A percentile compares a stretch with the other conserved stretches of the same genome.
These are phyloP conservation scores for Pseudochirops corinnae DNA, from an alignment of 2,797 vertebrate species.

Conservation along the genomic window DNA sequence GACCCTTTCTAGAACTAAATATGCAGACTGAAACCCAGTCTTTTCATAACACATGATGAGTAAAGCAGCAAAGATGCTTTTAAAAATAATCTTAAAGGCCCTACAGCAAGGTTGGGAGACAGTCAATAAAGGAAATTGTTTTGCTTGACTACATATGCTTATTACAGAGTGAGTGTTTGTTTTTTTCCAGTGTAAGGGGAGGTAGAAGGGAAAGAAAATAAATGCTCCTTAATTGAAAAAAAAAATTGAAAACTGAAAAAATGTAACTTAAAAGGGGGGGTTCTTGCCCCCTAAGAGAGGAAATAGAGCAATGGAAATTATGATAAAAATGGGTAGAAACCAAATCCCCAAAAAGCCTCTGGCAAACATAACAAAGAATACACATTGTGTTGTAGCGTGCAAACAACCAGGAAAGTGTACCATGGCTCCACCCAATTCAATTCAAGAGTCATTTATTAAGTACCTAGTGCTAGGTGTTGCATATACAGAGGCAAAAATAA, in stretches of 20 bases:
- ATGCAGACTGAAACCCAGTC: constrained; percentile 24
- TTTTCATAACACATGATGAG: constrained; percentile 61
- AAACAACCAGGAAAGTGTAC: background rate
- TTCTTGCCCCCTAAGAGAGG: background rate
- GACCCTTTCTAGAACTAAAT: background rate
- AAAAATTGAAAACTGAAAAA: too few species aligned
- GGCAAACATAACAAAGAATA: background rate
- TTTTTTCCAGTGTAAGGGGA: background rate
- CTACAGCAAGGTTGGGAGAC: constrained; percentile 48
- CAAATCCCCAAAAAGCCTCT: background rate
- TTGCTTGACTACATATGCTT: background rate
- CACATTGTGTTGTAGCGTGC: background rate
- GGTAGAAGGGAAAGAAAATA: background rate
- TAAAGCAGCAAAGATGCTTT: constrained; percentile 32
- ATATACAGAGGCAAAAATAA: background rate
- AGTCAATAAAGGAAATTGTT: background rate
- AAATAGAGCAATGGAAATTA: background rate
- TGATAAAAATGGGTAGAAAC: background rate
- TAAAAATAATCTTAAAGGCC: constrained; percentile 65
- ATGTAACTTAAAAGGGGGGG: background rate
- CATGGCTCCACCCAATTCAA: background rate
- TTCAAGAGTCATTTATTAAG: background rate
- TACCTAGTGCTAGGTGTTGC: background rate
- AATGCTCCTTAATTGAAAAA: background rate
- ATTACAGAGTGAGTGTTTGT: background rate